These are phyloP conservation scores for Xiphophorus birchmanni DNA, from an alignment of 2,797 vertebrate genomes.

Conservation along the genomic window DNA sequence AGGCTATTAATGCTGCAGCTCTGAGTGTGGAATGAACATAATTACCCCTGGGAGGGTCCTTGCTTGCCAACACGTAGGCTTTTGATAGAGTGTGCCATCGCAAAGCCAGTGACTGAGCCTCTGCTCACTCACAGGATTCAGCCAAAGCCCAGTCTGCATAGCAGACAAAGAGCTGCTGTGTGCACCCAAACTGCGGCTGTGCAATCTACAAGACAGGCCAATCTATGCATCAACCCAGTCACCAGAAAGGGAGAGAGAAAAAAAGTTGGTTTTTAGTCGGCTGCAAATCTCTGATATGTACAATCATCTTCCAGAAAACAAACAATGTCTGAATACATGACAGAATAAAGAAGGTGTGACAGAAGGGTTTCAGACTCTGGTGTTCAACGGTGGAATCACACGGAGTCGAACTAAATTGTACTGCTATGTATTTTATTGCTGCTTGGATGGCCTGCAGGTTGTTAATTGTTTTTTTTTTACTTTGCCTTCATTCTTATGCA, in stretches of 20 bases:
- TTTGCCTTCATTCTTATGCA: neutral
- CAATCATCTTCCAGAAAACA: neutral
- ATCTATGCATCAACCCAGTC: constrained; percentile 22
- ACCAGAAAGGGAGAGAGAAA: neutral
- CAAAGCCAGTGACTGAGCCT: constrained; percentile 56
- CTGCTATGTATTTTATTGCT: neutral
- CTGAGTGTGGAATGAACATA: constrained; percentile 48
- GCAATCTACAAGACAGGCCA: constrained; percentile 39
- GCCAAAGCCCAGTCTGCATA: constrained; percentile 45
- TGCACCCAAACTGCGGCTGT: constrained; percentile 31
- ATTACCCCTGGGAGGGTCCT: constrained; percentile 58
- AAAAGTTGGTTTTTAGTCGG: neutral
- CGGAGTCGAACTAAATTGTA: neutral
- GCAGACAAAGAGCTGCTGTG: constrained; percentile 56
- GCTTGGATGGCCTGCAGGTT: neutral
- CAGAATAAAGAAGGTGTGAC: neutral
- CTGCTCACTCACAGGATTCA: constrained; percentile 58
- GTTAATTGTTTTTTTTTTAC: neutral
- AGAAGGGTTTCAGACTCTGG: neutral
- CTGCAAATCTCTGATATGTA: neutral
- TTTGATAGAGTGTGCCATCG: constrained; percentile 57
- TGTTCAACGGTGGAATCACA: neutral
- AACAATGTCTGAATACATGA: neutral
- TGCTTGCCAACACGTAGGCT: constrained; percentile 59
- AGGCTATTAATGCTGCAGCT: constrained; percentile 49